Conservation (phyloP, 2,797 vertebrate species). For the Malurus leucopterus region DNA sequence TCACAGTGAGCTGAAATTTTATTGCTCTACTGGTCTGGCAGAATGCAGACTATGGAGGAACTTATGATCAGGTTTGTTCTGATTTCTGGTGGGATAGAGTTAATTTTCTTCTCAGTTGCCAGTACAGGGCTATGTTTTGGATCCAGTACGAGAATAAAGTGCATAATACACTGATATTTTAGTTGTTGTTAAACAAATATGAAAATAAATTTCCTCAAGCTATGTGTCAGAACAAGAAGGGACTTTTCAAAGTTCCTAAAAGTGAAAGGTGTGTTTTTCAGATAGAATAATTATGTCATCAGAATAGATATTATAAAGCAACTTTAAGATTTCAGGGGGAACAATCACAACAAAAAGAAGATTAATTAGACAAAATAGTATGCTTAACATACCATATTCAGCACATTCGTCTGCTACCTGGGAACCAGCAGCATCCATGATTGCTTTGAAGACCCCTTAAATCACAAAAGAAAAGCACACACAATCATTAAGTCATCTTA, state of each 20-base stretch:
- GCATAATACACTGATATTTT: neutral
- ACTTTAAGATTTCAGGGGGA: neutral
- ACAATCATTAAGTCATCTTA: neutral
- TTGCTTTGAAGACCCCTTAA: constrained; percentile 86
- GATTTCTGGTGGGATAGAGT: neutral
- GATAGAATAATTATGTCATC: neutral
- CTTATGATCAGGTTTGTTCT: neutral
- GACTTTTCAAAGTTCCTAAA: neutral
- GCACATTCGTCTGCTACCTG: constrained; percentile 73
- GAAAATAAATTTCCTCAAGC: neutral
- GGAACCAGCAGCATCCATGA: constrained; percentile 80
- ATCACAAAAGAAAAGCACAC: neutral
- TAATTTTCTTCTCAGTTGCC: neutral
- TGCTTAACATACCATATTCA: constrained; percentile 67
- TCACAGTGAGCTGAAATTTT: neutral
- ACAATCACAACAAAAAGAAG: neutral
- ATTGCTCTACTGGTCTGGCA: neutral
- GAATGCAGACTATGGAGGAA: neutral
- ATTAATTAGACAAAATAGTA: neutral
- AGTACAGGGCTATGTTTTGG: neutral
- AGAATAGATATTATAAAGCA: neutral
- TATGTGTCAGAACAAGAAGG: neutral
- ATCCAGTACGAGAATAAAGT: neutral
- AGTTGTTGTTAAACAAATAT: neutral
- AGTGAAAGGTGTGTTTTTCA: neutral